phyloP scores from a whole-genome alignment of 2,113 vertebrate species.

The Ginglymostoma cirratum region DNA sequence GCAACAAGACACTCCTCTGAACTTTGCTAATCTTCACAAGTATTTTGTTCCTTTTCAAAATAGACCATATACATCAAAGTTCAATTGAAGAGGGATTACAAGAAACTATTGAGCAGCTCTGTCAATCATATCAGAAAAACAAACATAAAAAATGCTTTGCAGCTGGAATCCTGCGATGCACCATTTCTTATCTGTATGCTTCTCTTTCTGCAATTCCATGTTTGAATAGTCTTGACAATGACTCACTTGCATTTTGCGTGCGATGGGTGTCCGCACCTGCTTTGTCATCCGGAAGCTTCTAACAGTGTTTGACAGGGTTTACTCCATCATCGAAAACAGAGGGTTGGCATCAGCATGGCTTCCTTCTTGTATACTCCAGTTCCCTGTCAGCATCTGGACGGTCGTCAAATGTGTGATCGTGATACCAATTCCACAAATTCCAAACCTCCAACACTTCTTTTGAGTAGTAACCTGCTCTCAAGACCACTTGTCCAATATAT shows the following conservation, averaged over 20 bases:
- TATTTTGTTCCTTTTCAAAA: background rate
- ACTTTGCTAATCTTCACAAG: background rate
- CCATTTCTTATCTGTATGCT: background rate
- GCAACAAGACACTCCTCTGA: background rate
- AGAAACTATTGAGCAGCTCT: background rate
- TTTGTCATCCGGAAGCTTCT: background rate
- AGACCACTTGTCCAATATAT: background rate
- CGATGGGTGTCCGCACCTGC: too few species aligned
- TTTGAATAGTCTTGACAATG: background rate
- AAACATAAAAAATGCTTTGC: background rate
- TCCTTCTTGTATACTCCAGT: background rate
- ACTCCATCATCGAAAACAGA: background rate
- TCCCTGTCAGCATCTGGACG: background rate
- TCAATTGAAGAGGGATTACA: background rate
- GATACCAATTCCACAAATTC: background rate
- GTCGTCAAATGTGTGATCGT: background rate
- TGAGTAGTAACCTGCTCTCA: background rate
- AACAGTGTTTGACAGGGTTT: background rate
- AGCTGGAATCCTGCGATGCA: background rate
- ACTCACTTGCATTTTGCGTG: background rate
- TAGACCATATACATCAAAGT: background rate
- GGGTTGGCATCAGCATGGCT: background rate
- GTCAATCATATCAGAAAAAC: background rate
- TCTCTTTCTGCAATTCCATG: background rate
- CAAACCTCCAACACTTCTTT: background rate